Conservation (phyloP, 2,888 invertebrate genomes). For the Volucella inanis region DNA sequence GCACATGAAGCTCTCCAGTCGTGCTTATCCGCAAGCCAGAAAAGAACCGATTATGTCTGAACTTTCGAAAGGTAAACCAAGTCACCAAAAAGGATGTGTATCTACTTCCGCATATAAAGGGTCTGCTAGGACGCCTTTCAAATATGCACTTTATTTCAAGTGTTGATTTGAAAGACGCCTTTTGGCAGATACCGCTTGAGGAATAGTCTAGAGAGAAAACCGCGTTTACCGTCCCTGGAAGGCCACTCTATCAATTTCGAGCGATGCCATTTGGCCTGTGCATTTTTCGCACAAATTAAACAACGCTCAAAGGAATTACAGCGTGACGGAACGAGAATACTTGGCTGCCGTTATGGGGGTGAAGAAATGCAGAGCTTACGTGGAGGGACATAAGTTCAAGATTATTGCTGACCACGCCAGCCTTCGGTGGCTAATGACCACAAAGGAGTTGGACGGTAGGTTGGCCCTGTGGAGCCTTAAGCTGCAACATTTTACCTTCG, state of each 20-base stretch:
- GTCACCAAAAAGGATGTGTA: conserved; percentile 24
- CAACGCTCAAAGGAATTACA: conserved; percentile 27
- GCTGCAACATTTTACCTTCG: conserved; percentile 71
- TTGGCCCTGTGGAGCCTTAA: conserved; percentile 75
- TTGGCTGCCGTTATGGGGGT: conserved; percentile 6
- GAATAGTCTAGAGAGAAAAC: conserved; percentile 33
- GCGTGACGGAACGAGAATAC: conserved; percentile 37
- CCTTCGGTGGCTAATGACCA: conserved; percentile 2
- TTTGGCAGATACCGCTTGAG: conserved; percentile 50
- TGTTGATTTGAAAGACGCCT: conserved; percentile 35
- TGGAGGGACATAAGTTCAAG: not conserved
- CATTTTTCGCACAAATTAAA: conserved; percentile 28
- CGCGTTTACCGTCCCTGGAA: conserved; percentile 48
- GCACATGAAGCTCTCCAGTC: conserved; percentile 33
- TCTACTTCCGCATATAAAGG: conserved; percentile 49
- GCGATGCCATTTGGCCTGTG: conserved; percentile 51
- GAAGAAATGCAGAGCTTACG: not conserved
- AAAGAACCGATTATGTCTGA: conserved; percentile 9
- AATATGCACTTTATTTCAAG: conserved; percentile 18
- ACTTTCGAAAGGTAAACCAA: conserved; percentile 39
- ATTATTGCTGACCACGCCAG: conserved; percentile 4
- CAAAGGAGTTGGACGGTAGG: conserved; percentile 18
- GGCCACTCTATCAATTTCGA: not conserved
- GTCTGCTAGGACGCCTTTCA: conserved; percentile 22
- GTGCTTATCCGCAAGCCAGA: conserved; percentile 46